These are phyloP conservation scores for Emys orbicularis DNA, from an alignment of 2,797 vertebrate species.

Conservation along the genomic window DNA sequence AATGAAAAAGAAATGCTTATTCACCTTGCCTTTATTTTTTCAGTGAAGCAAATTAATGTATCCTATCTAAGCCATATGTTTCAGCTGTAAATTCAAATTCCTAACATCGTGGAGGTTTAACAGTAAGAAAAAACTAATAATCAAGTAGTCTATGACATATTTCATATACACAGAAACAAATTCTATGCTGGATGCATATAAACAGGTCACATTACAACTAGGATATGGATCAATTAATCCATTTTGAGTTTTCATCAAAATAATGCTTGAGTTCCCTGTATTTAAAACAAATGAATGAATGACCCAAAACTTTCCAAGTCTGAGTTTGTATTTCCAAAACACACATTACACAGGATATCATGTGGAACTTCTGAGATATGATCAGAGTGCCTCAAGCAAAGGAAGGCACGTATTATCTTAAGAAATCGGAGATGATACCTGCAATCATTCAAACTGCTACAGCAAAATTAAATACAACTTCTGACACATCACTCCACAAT, in stretches of 20 bases:
- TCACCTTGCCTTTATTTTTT: background rate
- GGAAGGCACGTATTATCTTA: background rate
- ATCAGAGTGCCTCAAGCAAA: background rate
- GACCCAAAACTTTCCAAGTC: background rate
- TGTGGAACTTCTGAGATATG: background rate
- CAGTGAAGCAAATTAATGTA: background rate
- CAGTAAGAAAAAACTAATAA: background rate
- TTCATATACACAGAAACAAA: background rate
- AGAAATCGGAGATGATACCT: background rate
- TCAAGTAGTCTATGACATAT: background rate
- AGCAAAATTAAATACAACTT: background rate
- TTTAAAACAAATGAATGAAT: background rate
- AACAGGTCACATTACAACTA: background rate
- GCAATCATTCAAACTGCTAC: background rate
- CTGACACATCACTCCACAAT: background rate
- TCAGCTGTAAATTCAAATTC: background rate
- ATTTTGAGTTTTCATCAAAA: background rate
- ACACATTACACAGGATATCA: background rate
- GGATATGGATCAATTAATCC: background rate
- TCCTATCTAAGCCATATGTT: background rate
- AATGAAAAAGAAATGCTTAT: background rate
- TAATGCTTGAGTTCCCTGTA: background rate
- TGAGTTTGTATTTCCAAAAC: background rate
- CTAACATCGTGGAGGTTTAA: background rate
- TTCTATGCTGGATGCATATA: background rate